phyloP scores from a whole-genome alignment of 2,888 invertebrate species.

The Lasioglossum vierecki region DNA sequence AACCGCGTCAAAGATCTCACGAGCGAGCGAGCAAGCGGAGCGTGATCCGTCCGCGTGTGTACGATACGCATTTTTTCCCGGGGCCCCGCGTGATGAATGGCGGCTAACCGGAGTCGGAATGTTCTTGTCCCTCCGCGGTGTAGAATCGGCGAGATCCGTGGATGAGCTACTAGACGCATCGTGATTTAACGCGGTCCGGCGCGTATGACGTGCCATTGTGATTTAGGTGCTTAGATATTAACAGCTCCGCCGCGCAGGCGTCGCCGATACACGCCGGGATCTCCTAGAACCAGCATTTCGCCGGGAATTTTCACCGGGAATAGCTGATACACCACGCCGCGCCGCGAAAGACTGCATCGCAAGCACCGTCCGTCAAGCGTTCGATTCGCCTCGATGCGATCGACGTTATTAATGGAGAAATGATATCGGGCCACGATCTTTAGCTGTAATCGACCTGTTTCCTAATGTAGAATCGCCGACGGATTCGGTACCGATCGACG shows the following conservation, averaged over 20 bases:
- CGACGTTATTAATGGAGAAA: slow-evolving; percentile 35
- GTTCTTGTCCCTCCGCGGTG: slow-evolving; percentile 62
- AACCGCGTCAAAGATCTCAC: slow-evolving; percentile 71
- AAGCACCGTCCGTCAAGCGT: slow-evolving; percentile 38
- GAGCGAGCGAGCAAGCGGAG: slow-evolving; percentile 34
- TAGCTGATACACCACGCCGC: slow-evolving; percentile 1
- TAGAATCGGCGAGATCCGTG: slow-evolving; percentile 59
- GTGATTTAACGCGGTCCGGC: slow-evolving; percentile 68
- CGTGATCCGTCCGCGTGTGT: slow-evolving; percentile 68
- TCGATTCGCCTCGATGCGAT: slow-evolving; percentile 26
- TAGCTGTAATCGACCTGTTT: background rate
- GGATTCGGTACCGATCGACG: background rate
- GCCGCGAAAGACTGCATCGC: slow-evolving; percentile 27
- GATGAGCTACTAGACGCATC: slow-evolving; percentile 63
- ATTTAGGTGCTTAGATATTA: slow-evolving; percentile 64
- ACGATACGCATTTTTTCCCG: slow-evolving; percentile 66
- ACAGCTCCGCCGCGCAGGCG: slow-evolving; percentile 16
- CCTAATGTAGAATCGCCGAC: background rate
- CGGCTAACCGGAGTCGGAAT: slow-evolving; percentile 60
- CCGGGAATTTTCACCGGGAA: slow-evolving; percentile 19
- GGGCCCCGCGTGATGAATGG: slow-evolving; percentile 65
- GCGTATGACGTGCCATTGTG: slow-evolving; percentile 59
- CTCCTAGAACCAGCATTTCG: slow-evolving; percentile 19
- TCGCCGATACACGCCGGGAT: background rate
- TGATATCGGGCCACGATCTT: background rate